These are phyloP conservation scores for Trachemys scripta DNA, from an alignment of 2,113 vertebrate species.

Conservation along the genomic window DNA sequence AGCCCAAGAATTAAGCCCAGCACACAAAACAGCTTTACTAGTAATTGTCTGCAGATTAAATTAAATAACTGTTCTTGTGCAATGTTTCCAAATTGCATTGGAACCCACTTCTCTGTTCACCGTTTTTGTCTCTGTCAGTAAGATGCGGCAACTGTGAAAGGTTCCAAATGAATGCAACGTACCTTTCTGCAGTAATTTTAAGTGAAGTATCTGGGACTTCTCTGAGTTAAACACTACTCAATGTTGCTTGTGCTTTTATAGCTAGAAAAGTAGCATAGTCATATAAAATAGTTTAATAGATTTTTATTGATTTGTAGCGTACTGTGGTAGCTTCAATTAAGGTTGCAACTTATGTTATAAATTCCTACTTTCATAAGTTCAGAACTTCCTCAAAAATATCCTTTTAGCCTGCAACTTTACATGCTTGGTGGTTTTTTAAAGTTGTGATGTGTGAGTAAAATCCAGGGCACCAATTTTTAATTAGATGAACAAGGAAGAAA, in stretches of 20 bases:
- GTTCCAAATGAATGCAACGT: not conserved
- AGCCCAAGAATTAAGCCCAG: conserved; percentile 57
- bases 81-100: conserved; percentile 20
- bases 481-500: not conserved
- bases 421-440: not conserved
- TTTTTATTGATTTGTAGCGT: not conserved
- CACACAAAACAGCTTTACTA: conserved; percentile 55
- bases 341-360: not conserved
- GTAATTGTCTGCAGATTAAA: conserved; percentile 56
- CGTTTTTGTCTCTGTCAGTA: not conserved
- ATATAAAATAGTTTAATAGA: fast-evolving
- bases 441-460: not conserved
- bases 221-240: not conserved
- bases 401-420: not conserved
- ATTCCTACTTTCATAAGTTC: not conserved
- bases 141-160: not conserved
- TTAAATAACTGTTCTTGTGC: conserved; percentile 19
- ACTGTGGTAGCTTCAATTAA: not conserved
- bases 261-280: not conserved
- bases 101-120: not conserved
- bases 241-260: not conserved
- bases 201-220: not conserved
- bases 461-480: fast-evolving
- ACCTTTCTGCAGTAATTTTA: fast-evolving
- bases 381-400: not conserved